phyloP scores from a whole-genome alignment of 2,113 vertebrate genomes.

The Esox niger region DNA sequence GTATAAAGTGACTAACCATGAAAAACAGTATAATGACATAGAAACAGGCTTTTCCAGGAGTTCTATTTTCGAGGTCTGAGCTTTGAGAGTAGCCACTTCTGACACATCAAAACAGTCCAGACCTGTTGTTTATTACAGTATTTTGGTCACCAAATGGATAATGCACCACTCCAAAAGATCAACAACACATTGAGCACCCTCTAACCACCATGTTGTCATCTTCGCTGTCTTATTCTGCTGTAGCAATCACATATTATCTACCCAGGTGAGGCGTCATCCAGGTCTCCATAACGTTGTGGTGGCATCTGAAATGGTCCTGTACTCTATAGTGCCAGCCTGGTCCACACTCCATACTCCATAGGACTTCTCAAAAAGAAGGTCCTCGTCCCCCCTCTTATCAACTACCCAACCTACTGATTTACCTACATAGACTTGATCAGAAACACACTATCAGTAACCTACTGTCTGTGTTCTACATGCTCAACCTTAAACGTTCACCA shows the following conservation, averaged over 20 bases:
- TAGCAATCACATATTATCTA: background rate
- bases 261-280: background rate
- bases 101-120: conserved; percentile 17
- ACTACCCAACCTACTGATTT: background rate
- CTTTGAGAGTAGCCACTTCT: background rate
- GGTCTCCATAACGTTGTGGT: background rate
- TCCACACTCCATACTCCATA: too few species aligned
- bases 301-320: background rate
- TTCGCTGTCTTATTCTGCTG: background rate
- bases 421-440: background rate
- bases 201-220: background rate
- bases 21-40: conserved; percentile 7
- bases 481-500: background rate
- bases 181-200: background rate
- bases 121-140: background rate
- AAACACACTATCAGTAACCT: background rate
- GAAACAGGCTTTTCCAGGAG: conserved; percentile 34
- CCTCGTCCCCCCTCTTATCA: background rate
- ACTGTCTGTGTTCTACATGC: background rate
- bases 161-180: background rate
- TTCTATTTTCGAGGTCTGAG: background rate
- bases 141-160: conserved; percentile 13
- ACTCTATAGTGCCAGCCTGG: background rate
- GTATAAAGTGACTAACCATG: conserved; percentile 26
- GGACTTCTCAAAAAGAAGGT: too few species aligned